These are phyloP conservation scores for Drosophila navojoa DNA, from an alignment of 1,140 invertebrate species.

Conservation along the genomic window DNA sequence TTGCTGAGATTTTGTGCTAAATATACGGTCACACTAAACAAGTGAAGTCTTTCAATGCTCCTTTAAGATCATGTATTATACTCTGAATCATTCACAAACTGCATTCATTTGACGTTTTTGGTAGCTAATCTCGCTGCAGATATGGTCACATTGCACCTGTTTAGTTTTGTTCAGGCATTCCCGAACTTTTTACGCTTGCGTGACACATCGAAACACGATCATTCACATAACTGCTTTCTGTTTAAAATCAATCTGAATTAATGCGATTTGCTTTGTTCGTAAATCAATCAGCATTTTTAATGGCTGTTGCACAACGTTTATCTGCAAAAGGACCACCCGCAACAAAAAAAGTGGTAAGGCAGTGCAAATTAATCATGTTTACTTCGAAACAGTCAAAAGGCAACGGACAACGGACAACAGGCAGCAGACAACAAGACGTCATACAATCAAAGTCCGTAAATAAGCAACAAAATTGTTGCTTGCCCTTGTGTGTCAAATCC, in stretches of 20 bases:
- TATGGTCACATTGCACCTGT: too few relatives aligned
- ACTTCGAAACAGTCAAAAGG: neutral
- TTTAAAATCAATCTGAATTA: neutral
- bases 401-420: neutral
- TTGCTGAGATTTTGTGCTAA: too few relatives aligned
- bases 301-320: conserved; percentile 63
- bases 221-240: too few relatives aligned
- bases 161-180: too few relatives aligned
- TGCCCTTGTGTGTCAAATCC: conserved; percentile 83
- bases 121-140: too few relatives aligned
- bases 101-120: too few relatives aligned
- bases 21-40: too few relatives aligned
- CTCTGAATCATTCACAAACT: too few relatives aligned
- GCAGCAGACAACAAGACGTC: conserved; percentile 22
- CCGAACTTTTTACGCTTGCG: too few relatives aligned
- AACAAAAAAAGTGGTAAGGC: conserved; percentile 33
- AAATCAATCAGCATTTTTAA: conserved; percentile 67
- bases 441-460: conserved; percentile 27
- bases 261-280: neutral
- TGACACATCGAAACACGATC: too few relatives aligned
- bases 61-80: too few relatives aligned
- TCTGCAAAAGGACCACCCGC: conserved; percentile 66
- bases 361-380: neutral
- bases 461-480: conserved; percentile 58
- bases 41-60: too few relatives aligned